phyloP scores from a whole-genome alignment of 1,140 invertebrate genomes.

The Drosophila ananassae region DNA sequence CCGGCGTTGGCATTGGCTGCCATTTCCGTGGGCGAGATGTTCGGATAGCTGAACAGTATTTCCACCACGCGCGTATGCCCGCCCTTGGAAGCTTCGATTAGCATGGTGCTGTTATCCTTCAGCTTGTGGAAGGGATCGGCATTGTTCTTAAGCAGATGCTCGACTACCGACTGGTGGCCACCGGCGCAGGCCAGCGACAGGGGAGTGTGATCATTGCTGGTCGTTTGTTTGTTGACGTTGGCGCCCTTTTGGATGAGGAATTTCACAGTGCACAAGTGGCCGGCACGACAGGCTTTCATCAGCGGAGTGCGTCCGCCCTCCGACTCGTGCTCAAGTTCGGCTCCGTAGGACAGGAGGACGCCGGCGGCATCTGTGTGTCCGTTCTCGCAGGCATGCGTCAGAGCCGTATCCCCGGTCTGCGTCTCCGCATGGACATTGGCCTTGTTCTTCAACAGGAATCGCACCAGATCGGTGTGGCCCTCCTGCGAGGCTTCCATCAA shows the following conservation, averaged over 20 bases:
- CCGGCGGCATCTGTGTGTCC: conserved; percentile 97
- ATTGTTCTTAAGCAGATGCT: conserved; percentile 93
- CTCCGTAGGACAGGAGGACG: conserved; percentile 94
- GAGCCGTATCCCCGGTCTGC: conserved; percentile 97
- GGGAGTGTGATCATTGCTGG: conserved; percentile 99
- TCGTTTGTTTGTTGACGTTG: conserved; percentile 96
- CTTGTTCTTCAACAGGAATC: conserved; percentile 91
- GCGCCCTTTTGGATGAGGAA: conserved; percentile 97
- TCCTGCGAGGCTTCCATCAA: conserved; percentile 99
- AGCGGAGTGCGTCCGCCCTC: conserved; percentile 97
- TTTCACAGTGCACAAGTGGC: conserved; percentile 99
- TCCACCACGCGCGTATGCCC: conserved; percentile 98
- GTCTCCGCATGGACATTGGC: conserved; percentile 97
- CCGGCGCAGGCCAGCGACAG: conserved; percentile 98
- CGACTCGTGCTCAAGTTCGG: conserved; percentile 97
- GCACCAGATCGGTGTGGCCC: conserved; percentile 96
- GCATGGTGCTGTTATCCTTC: conserved; percentile 99
- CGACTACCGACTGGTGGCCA: conserved; percentile 96
- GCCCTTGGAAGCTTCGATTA: conserved; percentile 99
- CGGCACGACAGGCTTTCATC: conserved; percentile 99
- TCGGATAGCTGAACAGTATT: conserved; percentile 96
- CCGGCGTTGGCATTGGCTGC: conserved; percentile 43
- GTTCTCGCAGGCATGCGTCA: conserved; percentile 98
- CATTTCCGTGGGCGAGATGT: conserved; percentile 85
- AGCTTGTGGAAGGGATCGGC: conserved; percentile 98